Evolutionary conservation across 1,140 invertebrate genomes (phyloP), one percentile per base, ranked within the genome.

Genomic region (Drosophila lacertosa): DNA sequence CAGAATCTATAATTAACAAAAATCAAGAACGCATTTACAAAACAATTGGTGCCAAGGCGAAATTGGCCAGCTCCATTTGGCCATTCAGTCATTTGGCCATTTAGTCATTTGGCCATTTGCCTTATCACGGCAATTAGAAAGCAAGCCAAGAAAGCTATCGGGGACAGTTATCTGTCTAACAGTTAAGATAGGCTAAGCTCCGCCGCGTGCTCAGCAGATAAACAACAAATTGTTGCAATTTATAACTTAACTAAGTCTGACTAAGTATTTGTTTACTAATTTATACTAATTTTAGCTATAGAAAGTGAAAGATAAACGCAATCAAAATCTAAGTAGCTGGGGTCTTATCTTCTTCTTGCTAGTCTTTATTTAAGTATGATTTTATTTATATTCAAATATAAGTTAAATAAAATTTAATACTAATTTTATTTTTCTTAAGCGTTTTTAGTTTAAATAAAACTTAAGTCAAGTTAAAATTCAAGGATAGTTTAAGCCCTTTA

Each of bases 121-220:
- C 58, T 70, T 55, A 69, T 63, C 59, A 24, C 15, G 44, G 2
- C 29, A 65, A 71, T 76, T 69, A 74, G 64, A 71, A 54, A 66
- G 67, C 60, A 54, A 66, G 67, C 60, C 42, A 66, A 42, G 71
- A 76, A 64, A 59, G 48, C 47, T 42, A 55, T 65, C 53, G 60
- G 24, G 53, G 18, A 26, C 42, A 37, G 26, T 40, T 40, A 48
- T 50, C 37, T 48, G 48, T 48, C 66, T 48, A 50, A 26, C 15
- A 13, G 18, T 45, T 39, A 2, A 57, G 68, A 75, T 75, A 72
- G 67, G 55, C 44, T 45, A 60, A 55, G 48, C 58, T 24, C 45
- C 15, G 51, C 26, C 55, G 53, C 68, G 50, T 66, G 68, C 37
- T 42, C 45, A n/a, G 20, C 39, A 47, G 53, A 69, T 51, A 63